These are phyloP conservation scores for Neosalanx taihuensis DNA, from an alignment of 2,797 vertebrate species.

Conservation along the genomic window DNA sequence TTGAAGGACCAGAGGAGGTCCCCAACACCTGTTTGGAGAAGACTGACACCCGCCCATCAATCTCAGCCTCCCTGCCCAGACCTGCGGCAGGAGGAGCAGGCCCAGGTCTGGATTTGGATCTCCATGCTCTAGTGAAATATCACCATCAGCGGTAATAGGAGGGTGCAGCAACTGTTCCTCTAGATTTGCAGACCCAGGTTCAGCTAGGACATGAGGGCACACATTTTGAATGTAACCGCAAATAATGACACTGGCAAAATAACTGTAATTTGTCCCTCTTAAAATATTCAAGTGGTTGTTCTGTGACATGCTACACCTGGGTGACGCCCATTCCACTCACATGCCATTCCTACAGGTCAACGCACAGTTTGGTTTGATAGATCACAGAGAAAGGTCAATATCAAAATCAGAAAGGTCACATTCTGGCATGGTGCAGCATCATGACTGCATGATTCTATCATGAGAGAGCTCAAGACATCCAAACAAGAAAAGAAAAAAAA, in stretches of 20 bases:
- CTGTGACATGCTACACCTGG: background rate
- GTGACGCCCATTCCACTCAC: background rate
- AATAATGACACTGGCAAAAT: background rate
- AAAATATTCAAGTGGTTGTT: background rate
- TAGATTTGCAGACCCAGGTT: background rate
- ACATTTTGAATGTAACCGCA: background rate
- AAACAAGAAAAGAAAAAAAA: background rate
- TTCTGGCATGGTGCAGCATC: background rate
- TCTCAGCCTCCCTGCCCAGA: constrained; percentile 17
- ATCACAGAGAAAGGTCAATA: background rate
- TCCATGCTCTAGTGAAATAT: background rate
- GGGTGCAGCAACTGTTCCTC: background rate
- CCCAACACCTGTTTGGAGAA: constrained; percentile 52
- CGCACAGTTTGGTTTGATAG: too few species aligned
- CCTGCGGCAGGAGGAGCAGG: background rate
- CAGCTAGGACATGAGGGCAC: background rate
- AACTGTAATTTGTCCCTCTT: background rate
- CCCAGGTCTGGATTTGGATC: background rate
- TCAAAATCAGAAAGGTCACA: background rate
- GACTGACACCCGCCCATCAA: constrained; percentile 42
- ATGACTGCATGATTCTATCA: background rate
- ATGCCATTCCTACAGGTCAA: background rate
- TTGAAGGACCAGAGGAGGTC: constrained; percentile 34
- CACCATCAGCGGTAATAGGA: too few species aligned
- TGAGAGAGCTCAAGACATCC: background rate